phyloP scores from a whole-genome alignment of 92 coral and sea anemone genomes.

The Porites rus region DNA sequence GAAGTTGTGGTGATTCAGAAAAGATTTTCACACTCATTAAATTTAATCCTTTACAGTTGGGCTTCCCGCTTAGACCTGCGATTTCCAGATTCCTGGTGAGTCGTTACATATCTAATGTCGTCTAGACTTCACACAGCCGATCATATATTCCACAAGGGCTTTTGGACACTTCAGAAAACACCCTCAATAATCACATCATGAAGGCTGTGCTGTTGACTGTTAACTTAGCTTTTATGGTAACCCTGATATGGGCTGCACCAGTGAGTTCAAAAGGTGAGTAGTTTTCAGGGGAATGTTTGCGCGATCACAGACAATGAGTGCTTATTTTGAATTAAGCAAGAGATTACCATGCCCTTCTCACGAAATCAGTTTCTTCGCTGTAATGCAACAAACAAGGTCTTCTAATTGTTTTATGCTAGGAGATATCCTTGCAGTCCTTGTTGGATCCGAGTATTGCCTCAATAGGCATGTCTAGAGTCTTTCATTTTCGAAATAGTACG shows the following conservation, averaged over 20 bases:
- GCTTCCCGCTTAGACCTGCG: background rate
- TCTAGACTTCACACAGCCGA: background rate
- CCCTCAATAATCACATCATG: background rate
- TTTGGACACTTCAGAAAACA: background rate
- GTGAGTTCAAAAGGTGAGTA: background rate
- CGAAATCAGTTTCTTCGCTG: no score
- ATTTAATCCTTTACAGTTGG: background rate
- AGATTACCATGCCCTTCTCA: no score
- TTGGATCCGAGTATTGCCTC: no score
- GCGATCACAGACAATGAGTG: no score
- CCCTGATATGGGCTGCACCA: background rate
- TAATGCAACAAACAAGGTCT: no score
- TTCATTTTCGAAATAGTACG: no score
- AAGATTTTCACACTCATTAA: background rate
- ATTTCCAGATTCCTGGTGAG: background rate
- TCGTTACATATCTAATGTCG: background rate
- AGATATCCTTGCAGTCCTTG: no score
- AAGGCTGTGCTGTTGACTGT: background rate
- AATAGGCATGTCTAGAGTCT: no score
- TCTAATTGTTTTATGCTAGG: no score
- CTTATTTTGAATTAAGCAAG: no score
- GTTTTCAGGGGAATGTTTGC: background rate
- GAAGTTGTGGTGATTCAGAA: no score
- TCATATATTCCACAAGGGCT: background rate
- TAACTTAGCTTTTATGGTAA: background rate